phyloP scores from a whole-genome alignment of 2,888 invertebrate species.

The Campoplex capitator region DNA sequence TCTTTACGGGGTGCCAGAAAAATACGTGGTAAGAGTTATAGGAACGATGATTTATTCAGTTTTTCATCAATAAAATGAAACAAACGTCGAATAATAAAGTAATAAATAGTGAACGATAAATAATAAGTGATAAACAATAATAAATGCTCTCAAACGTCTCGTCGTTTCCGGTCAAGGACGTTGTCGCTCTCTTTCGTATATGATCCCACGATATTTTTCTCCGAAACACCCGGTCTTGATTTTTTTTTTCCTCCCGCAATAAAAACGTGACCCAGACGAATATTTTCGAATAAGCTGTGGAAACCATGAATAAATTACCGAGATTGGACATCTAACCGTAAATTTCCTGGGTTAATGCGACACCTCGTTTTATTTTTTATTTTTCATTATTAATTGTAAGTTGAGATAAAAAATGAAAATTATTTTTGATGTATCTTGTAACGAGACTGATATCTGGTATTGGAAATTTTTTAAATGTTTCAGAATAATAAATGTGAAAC shows the following conservation, averaged over 20 bases:
- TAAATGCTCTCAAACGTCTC: background rate
- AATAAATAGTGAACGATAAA: background rate
- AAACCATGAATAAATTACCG: conserved; percentile 11
- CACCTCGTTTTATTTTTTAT: background rate
- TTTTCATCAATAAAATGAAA: background rate
- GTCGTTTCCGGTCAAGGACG: conserved; percentile 12
- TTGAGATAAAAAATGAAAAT: background rate
- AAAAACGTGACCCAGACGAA: conserved; percentile 18
- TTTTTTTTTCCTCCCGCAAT: background rate
- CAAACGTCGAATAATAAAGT: background rate
- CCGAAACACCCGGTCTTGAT: background rate
- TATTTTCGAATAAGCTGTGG: conserved; percentile 22
- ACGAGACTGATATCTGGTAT: background rate
- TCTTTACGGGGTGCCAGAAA: background rate
- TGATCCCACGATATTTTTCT: background rate
- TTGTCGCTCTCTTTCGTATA: background rate
- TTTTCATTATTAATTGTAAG: background rate
- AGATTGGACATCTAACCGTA: background rate
- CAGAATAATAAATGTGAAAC: background rate
- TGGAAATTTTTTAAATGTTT: background rate
- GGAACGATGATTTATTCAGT: background rate
- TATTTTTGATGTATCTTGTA: too few relatives aligned
- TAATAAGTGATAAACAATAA: background rate
- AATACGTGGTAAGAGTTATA: background rate
- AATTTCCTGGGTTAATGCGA: background rate